Evolutionary conservation across 2,888 invertebrate genomes (phyloP).

Genomic region (Drosophila mayaguana): DNA sequence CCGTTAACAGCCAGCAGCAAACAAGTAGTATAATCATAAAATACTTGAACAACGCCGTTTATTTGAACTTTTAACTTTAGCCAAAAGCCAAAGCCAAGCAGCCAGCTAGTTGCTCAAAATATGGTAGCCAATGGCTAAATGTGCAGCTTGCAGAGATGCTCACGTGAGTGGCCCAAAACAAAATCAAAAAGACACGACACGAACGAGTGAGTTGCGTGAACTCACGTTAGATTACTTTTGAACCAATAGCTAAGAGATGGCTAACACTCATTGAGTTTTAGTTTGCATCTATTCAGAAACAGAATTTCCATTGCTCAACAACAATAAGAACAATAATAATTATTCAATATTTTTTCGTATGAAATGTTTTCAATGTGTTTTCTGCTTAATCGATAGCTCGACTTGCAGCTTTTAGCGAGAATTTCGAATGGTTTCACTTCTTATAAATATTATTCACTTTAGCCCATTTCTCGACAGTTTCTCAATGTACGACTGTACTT

Average conservation of each 20-base stretch:
- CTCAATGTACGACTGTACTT: constrained; percentile 25
- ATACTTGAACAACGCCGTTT: constrained; percentile 72
- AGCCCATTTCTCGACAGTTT: not conserved
- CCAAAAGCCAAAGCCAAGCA: constrained; percentile 26
- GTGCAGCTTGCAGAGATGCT: constrained; percentile 28
- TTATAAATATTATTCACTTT: not conserved
- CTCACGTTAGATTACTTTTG: not conserved
- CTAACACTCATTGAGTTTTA: not conserved
- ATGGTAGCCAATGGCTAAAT: constrained; percentile 42
- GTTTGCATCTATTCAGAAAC: not conserved
- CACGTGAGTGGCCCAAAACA: constrained; percentile 23
- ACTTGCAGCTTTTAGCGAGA: not conserved
- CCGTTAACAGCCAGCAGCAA: constrained; percentile 63
- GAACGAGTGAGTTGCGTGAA: not conserved
- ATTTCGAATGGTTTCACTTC: not conserved
- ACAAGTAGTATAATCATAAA: constrained; percentile 74
- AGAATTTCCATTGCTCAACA: not conserved
- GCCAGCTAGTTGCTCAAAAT: constrained; percentile 37
- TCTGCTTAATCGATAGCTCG: not conserved
- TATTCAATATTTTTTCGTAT: not conserved
- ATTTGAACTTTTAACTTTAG: constrained; percentile 77
- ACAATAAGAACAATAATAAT: not conserved
- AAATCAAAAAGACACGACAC: not conserved
- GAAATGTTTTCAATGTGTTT: not conserved
- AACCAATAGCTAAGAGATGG: not conserved